Percentiles rank a stretch among this genome's conserved stretches.
phyloP scores from a whole-genome alignment of 2,888 invertebrate genomes.

The Sthenelais limicola region DNA sequence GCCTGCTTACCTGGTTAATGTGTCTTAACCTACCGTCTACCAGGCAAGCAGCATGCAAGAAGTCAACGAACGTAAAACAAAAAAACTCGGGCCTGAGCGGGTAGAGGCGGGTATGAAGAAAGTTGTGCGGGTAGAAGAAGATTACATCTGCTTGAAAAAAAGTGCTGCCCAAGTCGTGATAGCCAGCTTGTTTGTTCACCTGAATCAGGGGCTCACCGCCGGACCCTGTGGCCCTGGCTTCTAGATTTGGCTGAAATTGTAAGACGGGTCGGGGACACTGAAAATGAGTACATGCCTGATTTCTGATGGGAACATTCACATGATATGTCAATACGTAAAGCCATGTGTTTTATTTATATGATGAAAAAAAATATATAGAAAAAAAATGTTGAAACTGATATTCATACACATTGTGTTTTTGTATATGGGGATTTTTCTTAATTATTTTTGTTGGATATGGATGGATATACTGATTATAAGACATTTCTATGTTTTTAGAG shows the following conservation, averaged over 20 bases:
- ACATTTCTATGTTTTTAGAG: conserved; percentile 61
- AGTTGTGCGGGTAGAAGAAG: no score
- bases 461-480: conserved; percentile 55
- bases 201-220: no score
- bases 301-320: conserved; percentile 40
- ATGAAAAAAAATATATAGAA: conserved; percentile 12
- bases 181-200: conserved; percentile 11
- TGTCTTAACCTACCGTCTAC: neutral
- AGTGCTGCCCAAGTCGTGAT: conserved; percentile 10
- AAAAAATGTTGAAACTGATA: conserved; percentile 31
- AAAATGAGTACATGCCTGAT: conserved; percentile 23
- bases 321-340: conserved; percentile 24
- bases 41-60: conserved; percentile 9
- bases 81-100: conserved; percentile 34
- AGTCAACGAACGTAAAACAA: conserved; percentile 17
- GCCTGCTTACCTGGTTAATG: conserved; percentile 23
- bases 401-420: conserved; percentile 61
- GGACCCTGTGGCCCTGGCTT: no score
- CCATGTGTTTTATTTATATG: conserved; percentile 25
- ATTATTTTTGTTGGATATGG: conserved; percentile 60
- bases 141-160: no score
- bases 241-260: no score
- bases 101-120: conserved; percentile 2
- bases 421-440: conserved; percentile 63
- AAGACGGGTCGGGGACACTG: neutral